A percentile compares a stretch with the other conserved stretches of the same genome.
Evolutionary conservation across 1,140 invertebrate species (phyloP).

Genomic region (Cotesia glomerata): DNA sequence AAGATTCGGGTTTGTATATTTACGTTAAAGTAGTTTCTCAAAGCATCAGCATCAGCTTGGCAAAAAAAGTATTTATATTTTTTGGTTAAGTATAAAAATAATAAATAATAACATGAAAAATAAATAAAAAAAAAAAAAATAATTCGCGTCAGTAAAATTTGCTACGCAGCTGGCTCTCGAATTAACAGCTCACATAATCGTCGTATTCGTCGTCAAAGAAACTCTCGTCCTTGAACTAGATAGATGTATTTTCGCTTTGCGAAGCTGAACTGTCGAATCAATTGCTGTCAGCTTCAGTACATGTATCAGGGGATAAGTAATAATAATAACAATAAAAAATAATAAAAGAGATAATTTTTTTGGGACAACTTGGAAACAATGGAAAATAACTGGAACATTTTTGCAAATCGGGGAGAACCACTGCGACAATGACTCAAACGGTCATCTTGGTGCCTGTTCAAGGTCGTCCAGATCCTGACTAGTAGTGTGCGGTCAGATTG

Average conservation of each 20-base stretch:
- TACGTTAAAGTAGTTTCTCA: no score
- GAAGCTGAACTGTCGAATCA: slow-evolving; percentile 13
- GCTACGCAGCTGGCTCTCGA: slow-evolving; percentile 6
- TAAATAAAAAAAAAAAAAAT: not conserved
- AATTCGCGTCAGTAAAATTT: slow-evolving; percentile 2
- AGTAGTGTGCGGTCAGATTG: not conserved
- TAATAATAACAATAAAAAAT: not conserved
- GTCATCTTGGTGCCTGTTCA: slow-evolving; percentile 24
- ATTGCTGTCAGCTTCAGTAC: not conserved
- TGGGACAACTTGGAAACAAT: not conserved
- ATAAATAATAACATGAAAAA: not conserved
- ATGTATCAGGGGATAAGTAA: not conserved
- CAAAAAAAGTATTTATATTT: not conserved
- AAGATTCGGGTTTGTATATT: no score
- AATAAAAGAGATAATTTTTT: not conserved
- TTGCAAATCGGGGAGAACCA: slow-evolving; percentile 7
- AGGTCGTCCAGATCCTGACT: slow-evolving; percentile 24
- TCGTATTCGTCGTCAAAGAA: slow-evolving; percentile 14
- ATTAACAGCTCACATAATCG: slow-evolving; percentile 6
- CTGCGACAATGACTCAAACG: slow-evolving; percentile 26
- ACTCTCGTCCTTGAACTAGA: slow-evolving; percentile 18
- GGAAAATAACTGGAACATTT: not conserved
- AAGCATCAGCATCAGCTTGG: no score
- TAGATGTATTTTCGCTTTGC: slow-evolving; percentile 13
- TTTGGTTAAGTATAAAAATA: not conserved